Percentiles rank a stretch among this genome's conserved stretches.
phyloP scores from a whole-genome alignment of 2,888 invertebrate species.

The Chrysolina americana region DNA sequence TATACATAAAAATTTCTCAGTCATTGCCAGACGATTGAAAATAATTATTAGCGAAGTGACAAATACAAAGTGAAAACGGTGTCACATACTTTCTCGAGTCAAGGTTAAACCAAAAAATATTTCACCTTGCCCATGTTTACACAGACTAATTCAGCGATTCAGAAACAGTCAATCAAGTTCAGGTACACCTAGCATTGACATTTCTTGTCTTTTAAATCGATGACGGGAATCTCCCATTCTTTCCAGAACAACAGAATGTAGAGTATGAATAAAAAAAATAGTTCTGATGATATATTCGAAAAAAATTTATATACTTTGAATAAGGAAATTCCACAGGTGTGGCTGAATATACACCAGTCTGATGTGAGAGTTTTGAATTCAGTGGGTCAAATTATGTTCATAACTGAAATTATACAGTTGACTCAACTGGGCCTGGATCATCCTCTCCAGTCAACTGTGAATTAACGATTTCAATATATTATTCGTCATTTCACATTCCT shows the following conservation, averaged over 20 bases:
- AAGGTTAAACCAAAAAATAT: constrained; percentile 27
- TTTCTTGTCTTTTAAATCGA: too few species aligned
- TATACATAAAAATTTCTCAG: too few species aligned
- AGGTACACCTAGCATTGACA: neutral
- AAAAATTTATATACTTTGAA: neutral
- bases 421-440: neutral
- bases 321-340: neutral
- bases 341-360: neutral
- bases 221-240: neutral
- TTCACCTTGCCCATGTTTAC: constrained; percentile 31
- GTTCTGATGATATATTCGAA: neutral
- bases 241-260: neutral
- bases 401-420: neutral
- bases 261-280: neutral
- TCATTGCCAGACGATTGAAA: neutral
- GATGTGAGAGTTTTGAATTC: neutral
- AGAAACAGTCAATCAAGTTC: neutral
- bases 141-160: constrained; percentile 8
- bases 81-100: constrained; percentile 26
- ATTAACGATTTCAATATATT: too few species aligned
- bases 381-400: constrained; percentile 1
- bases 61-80: constrained; percentile 23
- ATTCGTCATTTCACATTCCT: too few species aligned
- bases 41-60: neutral
- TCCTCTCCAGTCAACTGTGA: neutral